phyloP scores from a whole-genome alignment of 2,888 invertebrate species.

The Lordiphosa andalusiaca region DNA sequence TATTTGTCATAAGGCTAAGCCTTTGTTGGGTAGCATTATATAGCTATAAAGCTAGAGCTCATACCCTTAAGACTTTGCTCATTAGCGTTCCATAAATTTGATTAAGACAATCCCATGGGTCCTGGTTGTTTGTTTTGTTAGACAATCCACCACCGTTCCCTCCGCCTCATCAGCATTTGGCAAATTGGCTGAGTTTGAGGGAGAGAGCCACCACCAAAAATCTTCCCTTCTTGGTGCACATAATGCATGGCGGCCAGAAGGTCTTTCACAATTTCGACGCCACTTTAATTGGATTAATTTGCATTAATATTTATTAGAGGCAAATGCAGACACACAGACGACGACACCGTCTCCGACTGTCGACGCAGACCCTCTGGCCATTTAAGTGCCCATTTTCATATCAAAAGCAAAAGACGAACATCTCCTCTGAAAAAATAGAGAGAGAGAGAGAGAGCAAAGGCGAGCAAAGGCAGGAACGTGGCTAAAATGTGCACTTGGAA shows the following conservation, averaged over 20 bases:
- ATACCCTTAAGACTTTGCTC: slow-evolving; percentile 56
- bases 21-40: slow-evolving; percentile 63
- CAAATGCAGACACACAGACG: slow-evolving; percentile 55
- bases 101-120: slow-evolving; percentile 69
- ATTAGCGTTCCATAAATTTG: slow-evolving; percentile 72
- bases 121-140: slow-evolving; percentile 32
- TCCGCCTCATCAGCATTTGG: slow-evolving; percentile 61
- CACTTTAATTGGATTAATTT: slow-evolving; percentile 71
- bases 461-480: slow-evolving; percentile 47
- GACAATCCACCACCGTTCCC: slow-evolving; percentile 8
- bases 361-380: slow-evolving; percentile 55
- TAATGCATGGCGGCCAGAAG: slow-evolving; percentile 33
- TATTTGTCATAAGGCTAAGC: slow-evolving; percentile 41
- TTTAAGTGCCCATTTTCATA: slow-evolving; percentile 70
- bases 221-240: slow-evolving; percentile 1
- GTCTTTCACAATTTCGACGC: slow-evolving; percentile 74
- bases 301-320: slow-evolving; percentile 70
- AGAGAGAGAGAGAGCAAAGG: slow-evolving; percentile 28
- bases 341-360: neutral
- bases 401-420: slow-evolving; percentile 19
- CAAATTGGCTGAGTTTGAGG: slow-evolving; percentile 47
- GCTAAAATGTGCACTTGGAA: slow-evolving; percentile 74
- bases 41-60: slow-evolving; percentile 46
- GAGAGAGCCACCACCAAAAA: slow-evolving; percentile 52
- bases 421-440: slow-evolving; percentile 24